These are phyloP conservation scores for Nemopilema nomurai DNA, from an alignment of 30 jellyfish, hydroid and myxozoan species.

Conservation along the genomic window DNA sequence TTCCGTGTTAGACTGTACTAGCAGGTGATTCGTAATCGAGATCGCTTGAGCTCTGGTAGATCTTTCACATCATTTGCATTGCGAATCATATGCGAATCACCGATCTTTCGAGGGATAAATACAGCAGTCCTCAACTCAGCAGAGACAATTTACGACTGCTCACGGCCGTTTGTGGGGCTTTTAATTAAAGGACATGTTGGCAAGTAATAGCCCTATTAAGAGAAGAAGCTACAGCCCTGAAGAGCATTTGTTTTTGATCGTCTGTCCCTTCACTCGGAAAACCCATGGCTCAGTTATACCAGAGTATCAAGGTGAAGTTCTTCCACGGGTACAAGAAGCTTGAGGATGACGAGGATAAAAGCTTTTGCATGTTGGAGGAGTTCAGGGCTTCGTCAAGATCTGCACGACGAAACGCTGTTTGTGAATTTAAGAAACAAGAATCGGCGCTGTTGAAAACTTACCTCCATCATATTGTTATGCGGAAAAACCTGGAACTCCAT, in stretches of 20 bases:
- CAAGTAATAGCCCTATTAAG: not conserved
- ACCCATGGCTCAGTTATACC: not conserved
- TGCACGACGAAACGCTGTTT: not conserved
- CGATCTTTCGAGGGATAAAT: not conserved
- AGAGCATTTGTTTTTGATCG: too few relatives aligned
- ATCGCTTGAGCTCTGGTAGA: too few relatives aligned
- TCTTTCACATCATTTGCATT: not conserved
- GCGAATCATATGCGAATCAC: not conserved
- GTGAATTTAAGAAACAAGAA: not conserved
- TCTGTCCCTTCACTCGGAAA: too few relatives aligned
- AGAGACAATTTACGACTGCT: too few relatives aligned
- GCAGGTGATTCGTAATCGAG: too few relatives aligned
- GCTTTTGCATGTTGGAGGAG: not conserved
- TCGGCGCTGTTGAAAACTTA: not conserved
- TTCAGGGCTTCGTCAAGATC: not conserved
- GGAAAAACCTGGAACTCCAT: not conserved
- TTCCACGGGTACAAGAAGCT: not conserved
- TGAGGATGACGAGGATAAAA: not conserved
- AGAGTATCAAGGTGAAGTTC: not conserved
- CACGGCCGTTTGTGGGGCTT: too few relatives aligned
- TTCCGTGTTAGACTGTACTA: too few relatives aligned
- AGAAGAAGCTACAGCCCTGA: too few relatives aligned
- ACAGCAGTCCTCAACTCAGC: not conserved
- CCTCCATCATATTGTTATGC: not conserved
- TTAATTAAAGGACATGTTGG: not conserved